Evolutionary conservation across 2,113 vertebrate genomes (phyloP).

Genomic region (Salvelinus namaycush): DNA sequence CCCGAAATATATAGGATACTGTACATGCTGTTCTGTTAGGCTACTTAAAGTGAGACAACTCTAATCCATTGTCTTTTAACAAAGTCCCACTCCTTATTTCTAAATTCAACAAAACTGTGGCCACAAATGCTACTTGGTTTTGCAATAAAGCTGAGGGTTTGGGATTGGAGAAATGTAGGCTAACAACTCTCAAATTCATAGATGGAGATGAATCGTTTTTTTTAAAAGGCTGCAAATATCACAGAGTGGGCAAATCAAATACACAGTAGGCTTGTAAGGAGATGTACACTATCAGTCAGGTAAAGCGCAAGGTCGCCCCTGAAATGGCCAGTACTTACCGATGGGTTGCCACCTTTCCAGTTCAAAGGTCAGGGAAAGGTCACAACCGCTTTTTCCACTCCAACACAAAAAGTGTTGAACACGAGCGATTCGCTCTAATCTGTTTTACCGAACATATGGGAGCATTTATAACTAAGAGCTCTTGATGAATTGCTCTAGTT

Average conservation of each 20-base stretch:
- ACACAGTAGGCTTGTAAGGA: background rate
- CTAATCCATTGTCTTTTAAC: no score
- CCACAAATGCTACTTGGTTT: background rate
- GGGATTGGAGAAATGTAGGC: no score
- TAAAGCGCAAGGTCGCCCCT: background rate
- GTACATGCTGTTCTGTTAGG: no score
- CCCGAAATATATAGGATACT: background rate
- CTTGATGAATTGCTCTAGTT: conserved; percentile 60
- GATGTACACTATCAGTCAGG: background rate
- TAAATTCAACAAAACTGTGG: no score
- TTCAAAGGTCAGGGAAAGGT: conserved; percentile 56
- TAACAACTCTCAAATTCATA: no score
- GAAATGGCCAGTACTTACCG: background rate
- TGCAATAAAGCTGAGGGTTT: background rate
- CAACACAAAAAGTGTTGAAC: conserved; percentile 45
- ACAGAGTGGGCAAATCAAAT: background rate
- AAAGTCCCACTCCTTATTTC: no score
- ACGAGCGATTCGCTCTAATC: conserved; percentile 51
- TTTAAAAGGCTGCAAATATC: no score
- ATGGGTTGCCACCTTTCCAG: conserved; percentile 17
- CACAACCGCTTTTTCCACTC: conserved; percentile 7
- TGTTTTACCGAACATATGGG: conserved; percentile 66
- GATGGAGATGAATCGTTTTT: no score
- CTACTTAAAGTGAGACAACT: no score
- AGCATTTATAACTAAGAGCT: conserved; percentile 61